Conservation (phyloP, 35 echinoderm and acorn worm species). For the Lytechinus pictus region DNA sequence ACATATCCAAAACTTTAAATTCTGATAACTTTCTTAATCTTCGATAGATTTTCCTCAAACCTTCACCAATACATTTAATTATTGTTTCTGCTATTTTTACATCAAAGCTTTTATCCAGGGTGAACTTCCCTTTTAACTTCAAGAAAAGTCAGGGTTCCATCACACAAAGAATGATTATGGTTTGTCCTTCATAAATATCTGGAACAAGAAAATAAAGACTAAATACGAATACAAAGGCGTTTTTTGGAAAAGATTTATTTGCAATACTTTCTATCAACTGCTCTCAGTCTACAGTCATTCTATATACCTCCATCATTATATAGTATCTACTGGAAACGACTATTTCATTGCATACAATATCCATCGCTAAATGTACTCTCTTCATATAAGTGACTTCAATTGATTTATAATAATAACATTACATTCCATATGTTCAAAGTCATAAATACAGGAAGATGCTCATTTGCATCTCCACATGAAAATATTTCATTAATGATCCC, state of each 20-base stretch:
- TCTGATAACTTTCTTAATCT: no score
- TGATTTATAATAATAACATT: neutral
- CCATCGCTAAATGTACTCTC: neutral
- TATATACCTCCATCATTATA: neutral
- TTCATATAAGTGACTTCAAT: neutral
- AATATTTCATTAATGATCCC: no score
- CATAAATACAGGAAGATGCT: neutral
- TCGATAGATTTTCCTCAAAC: no score
- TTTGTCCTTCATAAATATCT: neutral
- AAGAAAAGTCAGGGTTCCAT: no score
- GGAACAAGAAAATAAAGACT: neutral
- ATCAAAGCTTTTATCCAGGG: no score
- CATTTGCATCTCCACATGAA: neutral
- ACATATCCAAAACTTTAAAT: no score
- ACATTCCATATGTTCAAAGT: neutral
- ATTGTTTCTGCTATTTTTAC: no score
- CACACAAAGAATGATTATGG: no score
- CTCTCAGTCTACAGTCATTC: neutral
- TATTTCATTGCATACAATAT: constrained; percentile 4
- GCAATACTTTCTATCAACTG: constrained; percentile 18
- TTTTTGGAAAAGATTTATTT: neutral
- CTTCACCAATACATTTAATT: no score
- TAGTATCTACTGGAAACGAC: neutral
- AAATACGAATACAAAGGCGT: neutral
- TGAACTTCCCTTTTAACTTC: no score